Conservation (phyloP, 2,113 vertebrate species). For the Chloropsis hardwickii region DNA sequence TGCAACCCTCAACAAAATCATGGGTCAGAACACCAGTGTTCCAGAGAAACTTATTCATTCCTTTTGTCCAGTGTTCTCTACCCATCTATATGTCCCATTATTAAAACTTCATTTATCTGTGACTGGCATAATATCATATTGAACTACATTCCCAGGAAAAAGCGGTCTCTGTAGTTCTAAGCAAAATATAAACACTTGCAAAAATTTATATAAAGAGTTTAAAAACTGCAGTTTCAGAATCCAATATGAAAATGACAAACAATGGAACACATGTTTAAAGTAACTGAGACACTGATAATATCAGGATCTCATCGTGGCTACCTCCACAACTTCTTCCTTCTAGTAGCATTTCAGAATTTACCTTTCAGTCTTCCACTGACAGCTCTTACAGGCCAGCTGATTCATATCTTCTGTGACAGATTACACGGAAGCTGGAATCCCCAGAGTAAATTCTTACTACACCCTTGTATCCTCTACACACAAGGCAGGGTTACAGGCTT, state of each 20-base stretch:
- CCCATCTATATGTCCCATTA: background rate
- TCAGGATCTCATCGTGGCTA: fast-evolving
- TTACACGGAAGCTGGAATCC: background rate
- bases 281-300: background rate
- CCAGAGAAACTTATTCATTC: background rate
- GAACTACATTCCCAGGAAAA: background rate
- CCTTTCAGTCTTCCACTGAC: background rate
- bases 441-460: background rate
- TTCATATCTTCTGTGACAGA: background rate
- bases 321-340: background rate
- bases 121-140: background rate
- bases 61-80: background rate
- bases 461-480: background rate
- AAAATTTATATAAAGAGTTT: background rate
- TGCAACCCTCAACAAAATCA: background rate
- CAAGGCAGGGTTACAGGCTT: background rate
- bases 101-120: background rate
- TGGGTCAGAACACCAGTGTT: background rate
- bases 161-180: background rate
- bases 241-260: background rate
- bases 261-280: background rate
- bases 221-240: background rate
- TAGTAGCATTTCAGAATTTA: background rate
- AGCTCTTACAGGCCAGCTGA: background rate
- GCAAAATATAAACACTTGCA: background rate